Percentiles rank a stretch among this genome's conserved stretches.
These are phyloP conservation scores for Oligia strigilis DNA, from an alignment of 2,888 invertebrate species.

Conservation along the genomic window DNA sequence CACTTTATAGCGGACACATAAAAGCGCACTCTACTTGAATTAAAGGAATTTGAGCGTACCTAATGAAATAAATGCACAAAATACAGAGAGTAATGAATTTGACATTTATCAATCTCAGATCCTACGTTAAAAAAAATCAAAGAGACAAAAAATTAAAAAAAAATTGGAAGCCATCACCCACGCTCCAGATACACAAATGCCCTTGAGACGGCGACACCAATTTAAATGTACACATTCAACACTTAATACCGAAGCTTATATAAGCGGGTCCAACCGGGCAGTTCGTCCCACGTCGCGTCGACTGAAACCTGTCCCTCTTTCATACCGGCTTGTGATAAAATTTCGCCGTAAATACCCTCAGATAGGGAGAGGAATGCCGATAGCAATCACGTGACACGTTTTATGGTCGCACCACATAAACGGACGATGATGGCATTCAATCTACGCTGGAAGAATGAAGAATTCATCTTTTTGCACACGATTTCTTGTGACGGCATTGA, in stretches of 20 bases:
- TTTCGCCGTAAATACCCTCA: conserved; percentile 77
- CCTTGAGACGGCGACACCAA: conserved; percentile 55
- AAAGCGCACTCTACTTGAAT: conserved; percentile 7
- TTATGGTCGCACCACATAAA: conserved; percentile 71
- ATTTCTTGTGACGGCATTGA: conserved; percentile 55
- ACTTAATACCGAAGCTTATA: conserved; percentile 43
- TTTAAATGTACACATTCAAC: conserved; percentile 52
- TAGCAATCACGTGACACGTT: conserved; percentile 76
- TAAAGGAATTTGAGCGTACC: conserved; percentile 4
- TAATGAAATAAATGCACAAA: background rate
- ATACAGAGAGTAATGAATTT: background rate
- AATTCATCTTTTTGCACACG: conserved; percentile 61
- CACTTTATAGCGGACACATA: conserved; percentile 30
- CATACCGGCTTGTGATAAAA: conserved; percentile 77
- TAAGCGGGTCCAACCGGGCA: conserved; percentile 52
- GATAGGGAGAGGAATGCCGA: conserved; percentile 77
- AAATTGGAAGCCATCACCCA: conserved; percentile 51
- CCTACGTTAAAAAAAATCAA: background rate
- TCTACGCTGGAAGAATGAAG: conserved; percentile 60
- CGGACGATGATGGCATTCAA: conserved; percentile 68
- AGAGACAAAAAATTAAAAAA: conserved; percentile 21
- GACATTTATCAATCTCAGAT: conserved; percentile 16
- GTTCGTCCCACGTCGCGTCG: conserved; percentile 74
- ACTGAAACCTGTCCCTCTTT: conserved; percentile 70
- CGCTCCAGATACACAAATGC: conserved; percentile 54